These are phyloP conservation scores for Penelope pileata DNA, from an alignment of 2,113 vertebrate species.

Conservation along the genomic window DNA sequence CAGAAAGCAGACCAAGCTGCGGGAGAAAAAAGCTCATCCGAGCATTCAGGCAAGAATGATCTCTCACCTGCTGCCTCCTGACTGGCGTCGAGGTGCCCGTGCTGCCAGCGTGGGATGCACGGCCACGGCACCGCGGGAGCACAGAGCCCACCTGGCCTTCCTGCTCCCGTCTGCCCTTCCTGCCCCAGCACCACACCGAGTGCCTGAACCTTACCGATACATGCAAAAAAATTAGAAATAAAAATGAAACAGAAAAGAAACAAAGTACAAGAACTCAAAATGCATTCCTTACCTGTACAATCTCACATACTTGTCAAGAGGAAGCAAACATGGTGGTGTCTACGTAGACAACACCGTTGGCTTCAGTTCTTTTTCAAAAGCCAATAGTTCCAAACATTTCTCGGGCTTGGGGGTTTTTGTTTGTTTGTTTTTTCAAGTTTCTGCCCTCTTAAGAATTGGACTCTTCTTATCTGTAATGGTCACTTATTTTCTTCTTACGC, in stretches of 20 bases:
- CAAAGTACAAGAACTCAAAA: neutral
- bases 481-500: constrained; percentile 22
- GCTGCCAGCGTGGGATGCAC: neutral
- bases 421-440: neutral
- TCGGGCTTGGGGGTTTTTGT: neutral
- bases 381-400: neutral
- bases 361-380: neutral
- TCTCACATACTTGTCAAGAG: neutral
- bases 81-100: neutral
- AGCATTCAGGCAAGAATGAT: neutral
- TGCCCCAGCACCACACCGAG: neutral
- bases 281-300: neutral
- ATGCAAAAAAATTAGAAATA: neutral
- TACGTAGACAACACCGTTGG: neutral
- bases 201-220: neutral
- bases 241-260: neutral
- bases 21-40: neutral
- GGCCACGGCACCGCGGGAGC: neutral
- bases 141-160: neutral
- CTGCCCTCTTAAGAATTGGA: constrained; percentile 21
- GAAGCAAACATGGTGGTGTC: neutral
- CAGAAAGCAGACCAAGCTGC: neutral
- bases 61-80: neutral
- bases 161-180: neutral
- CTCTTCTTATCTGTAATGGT: neutral